phyloP scores from a whole-genome alignment of 2,113 vertebrate genomes.

The Hyaena hyaena region DNA sequence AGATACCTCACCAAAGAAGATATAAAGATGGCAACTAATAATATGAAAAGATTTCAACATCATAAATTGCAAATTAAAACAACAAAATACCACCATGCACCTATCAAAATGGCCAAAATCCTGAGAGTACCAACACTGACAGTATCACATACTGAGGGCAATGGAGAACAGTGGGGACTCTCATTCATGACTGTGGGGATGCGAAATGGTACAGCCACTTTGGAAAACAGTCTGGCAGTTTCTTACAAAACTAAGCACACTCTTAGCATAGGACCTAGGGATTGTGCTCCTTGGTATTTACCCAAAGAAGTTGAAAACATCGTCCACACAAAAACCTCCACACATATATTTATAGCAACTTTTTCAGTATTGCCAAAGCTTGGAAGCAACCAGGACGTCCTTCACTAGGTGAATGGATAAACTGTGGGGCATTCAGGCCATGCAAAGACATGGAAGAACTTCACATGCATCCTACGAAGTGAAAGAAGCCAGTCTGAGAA shows the following conservation, averaged over 20 bases:
- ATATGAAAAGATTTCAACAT: not conserved
- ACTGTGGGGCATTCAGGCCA: not conserved
- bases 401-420: not conserved
- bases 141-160: not conserved
- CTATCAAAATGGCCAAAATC: not conserved
- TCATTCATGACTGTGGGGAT: not conserved
- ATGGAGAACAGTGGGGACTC: not conserved
- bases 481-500: not conserved
- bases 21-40: not conserved
- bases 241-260: not conserved
- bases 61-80: not conserved
- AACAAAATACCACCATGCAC: not conserved
- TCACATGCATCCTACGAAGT: not conserved
- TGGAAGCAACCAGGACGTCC: not conserved
- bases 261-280: not conserved
- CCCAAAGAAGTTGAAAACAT: not conserved
- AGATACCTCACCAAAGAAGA: not conserved
- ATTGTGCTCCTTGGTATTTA: not conserved
- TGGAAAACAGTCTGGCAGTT: not conserved
- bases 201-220: not conserved
- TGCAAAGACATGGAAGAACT: not conserved
- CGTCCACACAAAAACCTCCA: not conserved
- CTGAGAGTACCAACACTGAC: not conserved
- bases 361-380: not conserved
- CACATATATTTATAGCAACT: not conserved